Percentiles rank a stretch among this genome's conserved stretches.
These are phyloP conservation scores for Pristionchus fissidentatus DNA, from an alignment of 2,888 invertebrate species.

Conservation along the genomic window DNA sequence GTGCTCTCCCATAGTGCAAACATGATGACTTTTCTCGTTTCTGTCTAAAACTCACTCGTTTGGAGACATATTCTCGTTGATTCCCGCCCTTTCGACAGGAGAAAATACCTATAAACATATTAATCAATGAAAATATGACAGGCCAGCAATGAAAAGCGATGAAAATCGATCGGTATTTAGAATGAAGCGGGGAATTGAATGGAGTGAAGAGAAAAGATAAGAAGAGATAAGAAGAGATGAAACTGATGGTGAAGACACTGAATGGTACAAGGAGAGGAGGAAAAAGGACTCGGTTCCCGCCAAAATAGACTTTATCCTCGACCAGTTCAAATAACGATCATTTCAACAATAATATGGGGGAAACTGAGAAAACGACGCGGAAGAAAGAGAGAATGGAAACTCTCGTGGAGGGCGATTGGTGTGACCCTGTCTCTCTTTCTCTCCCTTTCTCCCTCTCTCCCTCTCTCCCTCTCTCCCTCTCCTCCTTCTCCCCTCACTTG, in stretches of 20 bases:
- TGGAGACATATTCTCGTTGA: constrained; percentile 10
- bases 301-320: no score
- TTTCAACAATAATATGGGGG: no score
- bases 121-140: neutral
- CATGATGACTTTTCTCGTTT: no score
- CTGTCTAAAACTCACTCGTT: constrained; percentile 29
- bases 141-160: neutral
- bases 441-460: neutral
- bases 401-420: neutral
- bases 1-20: no score
- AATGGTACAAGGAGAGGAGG: neutral
- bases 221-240: neutral
- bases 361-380: neutral
- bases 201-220: neutral
- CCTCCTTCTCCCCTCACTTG: neutral
- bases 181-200: neutral
- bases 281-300: no score
- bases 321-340: no score
- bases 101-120: neutral
- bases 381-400: neutral
- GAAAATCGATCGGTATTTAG: neutral
- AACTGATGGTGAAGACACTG: neutral
- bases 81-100: neutral
- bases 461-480: constrained; percentile 21
- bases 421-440: neutral